Percentiles rank a stretch among this genome's conserved stretches.
Evolutionary conservation across 1,140 invertebrate species (phyloP).

Genomic region (Drosophila takahashii): DNA sequence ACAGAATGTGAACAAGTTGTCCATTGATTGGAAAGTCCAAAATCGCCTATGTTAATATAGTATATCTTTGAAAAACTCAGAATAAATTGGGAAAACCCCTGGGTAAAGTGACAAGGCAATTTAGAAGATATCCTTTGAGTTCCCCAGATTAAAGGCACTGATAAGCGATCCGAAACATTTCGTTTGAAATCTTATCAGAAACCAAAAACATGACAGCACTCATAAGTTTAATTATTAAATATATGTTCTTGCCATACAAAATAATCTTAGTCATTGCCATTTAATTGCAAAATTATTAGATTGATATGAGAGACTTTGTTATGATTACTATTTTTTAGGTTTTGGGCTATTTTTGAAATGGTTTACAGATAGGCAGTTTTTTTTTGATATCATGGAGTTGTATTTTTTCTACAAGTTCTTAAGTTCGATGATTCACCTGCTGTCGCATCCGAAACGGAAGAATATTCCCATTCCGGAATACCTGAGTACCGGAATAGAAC

Average conservation of each 20-base stretch:
- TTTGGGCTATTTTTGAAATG: not conserved
- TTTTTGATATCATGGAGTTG: not conserved
- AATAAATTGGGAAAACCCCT: conserved; percentile 5
- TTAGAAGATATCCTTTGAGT: conserved; percentile 14
- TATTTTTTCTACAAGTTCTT: not conserved
- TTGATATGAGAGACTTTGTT: not conserved
- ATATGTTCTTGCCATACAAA: not conserved
- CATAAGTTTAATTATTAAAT: not conserved
- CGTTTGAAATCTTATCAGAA: not conserved
- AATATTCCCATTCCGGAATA: not conserved
- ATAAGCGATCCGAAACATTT: not conserved
- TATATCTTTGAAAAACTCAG: conserved; percentile 5
- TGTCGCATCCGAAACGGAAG: not conserved
- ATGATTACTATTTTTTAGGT: not conserved
- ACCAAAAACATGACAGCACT: not conserved
- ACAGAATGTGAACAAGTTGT: conserved; percentile 28
- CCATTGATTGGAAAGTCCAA: conserved; percentile 32
- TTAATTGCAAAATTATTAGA: not conserved
- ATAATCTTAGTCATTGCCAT: conserved; percentile 3
- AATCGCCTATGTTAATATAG: not conserved
- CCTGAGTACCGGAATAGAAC: conserved; percentile 10
- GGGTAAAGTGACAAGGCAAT: not conserved
- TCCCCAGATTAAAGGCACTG: not conserved
- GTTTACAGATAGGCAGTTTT: not conserved
- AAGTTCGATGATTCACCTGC: conserved; percentile 6